phyloP scores from a whole-genome alignment of 2,797 vertebrate species.

The Tapirus indicus region DNA sequence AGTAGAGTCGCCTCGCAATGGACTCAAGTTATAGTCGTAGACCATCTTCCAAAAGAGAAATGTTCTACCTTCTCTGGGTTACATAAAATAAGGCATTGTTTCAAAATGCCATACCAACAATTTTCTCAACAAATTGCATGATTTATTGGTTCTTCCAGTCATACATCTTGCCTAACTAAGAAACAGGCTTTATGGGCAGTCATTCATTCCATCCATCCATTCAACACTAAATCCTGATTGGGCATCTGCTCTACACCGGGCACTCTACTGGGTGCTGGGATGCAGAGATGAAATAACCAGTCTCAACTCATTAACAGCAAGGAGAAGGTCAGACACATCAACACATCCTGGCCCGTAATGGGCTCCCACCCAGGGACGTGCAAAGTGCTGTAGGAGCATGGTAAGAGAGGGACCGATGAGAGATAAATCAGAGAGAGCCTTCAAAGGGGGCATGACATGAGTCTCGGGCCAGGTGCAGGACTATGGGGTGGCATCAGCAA shows the following conservation, averaged over 20 bases:
- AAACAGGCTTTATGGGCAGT: background rate
- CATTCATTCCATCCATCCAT: too few relatives aligned
- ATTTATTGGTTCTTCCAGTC: background rate
- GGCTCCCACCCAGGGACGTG: accelerated
- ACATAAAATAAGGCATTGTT: background rate
- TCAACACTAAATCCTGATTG: background rate
- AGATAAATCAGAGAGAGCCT: background rate
- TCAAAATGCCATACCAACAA: background rate
- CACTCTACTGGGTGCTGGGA: background rate
- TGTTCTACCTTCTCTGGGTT: background rate
- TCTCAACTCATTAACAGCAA: background rate
- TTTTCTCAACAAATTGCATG: background rate
- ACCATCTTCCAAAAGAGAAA: background rate
- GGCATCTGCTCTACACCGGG: background rate
- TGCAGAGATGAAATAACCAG: background rate
- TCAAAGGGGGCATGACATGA: background rate
- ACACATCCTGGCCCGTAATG: accelerated
- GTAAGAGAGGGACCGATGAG: background rate
- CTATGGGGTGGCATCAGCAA: too few relatives aligned
- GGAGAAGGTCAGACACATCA: background rate
- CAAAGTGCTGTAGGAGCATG: too few relatives aligned
- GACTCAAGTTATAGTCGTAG: background rate
- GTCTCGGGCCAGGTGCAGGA: background rate
- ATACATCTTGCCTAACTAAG: background rate
- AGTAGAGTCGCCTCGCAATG: background rate